Conservation (phyloP, 2,888 invertebrate species). For the Stenurella melanura region DNA sequence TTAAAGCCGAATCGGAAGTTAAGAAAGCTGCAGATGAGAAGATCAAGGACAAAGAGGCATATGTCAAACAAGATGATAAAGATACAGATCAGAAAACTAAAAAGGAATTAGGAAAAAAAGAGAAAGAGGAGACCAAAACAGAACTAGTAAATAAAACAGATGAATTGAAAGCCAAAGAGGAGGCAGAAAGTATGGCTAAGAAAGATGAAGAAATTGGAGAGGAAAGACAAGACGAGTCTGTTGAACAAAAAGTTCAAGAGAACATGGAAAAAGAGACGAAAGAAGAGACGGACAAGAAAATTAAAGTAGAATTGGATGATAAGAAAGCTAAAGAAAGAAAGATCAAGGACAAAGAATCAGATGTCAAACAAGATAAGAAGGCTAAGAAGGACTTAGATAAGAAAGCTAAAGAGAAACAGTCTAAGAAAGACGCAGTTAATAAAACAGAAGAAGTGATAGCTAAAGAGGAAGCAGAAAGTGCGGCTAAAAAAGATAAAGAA, state of each 20-base stretch:
- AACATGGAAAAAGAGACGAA: slow-evolving; percentile 50
- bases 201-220: too few relatives aligned
- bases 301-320: slow-evolving; percentile 53
- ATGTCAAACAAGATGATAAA: slow-evolving; percentile 28
- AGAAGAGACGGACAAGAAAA: slow-evolving; percentile 51
- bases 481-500: slow-evolving; percentile 15
- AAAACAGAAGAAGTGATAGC: not conserved
- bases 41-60: slow-evolving; percentile 43
- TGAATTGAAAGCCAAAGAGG: slow-evolving; percentile 37
- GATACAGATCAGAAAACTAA: too few relatives aligned
- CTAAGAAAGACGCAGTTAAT: too few relatives aligned
- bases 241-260: slow-evolving; percentile 47
- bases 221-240: slow-evolving; percentile 34
- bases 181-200: too few relatives aligned
- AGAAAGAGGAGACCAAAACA: too few relatives aligned
- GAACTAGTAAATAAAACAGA: too few relatives aligned
- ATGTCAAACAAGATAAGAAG: slow-evolving; percentile 38
- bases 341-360: slow-evolving; percentile 39
- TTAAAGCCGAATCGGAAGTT: slow-evolving; percentile 45
- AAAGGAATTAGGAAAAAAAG: too few relatives aligned
- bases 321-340: slow-evolving; percentile 46
- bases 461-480: not conserved
- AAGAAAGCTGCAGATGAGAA: slow-evolving; percentile 40
- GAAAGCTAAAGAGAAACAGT: slow-evolving; percentile 49
- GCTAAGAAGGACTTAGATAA: too few relatives aligned